Evolutionary conservation across 2,888 invertebrate genomes (phyloP), one percentile per base, ranked within the genome.

Genomic region (Microplitis deprimator): DNA sequence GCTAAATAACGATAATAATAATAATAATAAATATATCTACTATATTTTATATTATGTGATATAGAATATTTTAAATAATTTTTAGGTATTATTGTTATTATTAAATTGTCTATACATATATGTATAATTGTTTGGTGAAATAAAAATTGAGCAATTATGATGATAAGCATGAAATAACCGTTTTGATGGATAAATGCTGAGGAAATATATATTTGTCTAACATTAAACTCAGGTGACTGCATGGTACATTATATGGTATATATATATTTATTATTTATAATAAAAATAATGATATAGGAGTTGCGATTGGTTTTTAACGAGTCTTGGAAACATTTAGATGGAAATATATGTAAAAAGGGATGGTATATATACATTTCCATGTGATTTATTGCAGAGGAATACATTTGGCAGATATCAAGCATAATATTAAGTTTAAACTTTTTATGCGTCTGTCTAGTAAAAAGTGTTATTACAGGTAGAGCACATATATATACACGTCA

Each of bases 401-500:
- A 50, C 13, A 50, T 50, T 50, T 50, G 50, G 50, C 50, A 50
- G 50, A 50, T 50, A 50, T 50, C 5, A 13, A 50, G 50, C 13
- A 50, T 50, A 50, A 50, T 50, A 50, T 50, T 50, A 50, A 50
- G 50, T 50, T 50, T 10, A 50, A 50, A 50, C 50, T 50, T 50
- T 50, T 50, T 50, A 50, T 50, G 50, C 50, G 13, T 13, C 50
- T 50, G 50, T 13, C 13, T 8, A 50, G 50, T 50, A 13, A 50
- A 50, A 50, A 50, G 50, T 50, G 13, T 50, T 50, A 39, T 64
- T 72, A 40, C 38, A 61, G 40, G 39, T 61, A 20, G 13, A 13
- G 6, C 17, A 65, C 16, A 73, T 17, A 40, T 16, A 62, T n/a
- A 50, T 65, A 65, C 13, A 73, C 13, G 13, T 67, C 20, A 17